These are phyloP conservation scores for Sceloporus undulatus DNA, from an alignment of 2,113 vertebrate species.

Conservation along the genomic window DNA sequence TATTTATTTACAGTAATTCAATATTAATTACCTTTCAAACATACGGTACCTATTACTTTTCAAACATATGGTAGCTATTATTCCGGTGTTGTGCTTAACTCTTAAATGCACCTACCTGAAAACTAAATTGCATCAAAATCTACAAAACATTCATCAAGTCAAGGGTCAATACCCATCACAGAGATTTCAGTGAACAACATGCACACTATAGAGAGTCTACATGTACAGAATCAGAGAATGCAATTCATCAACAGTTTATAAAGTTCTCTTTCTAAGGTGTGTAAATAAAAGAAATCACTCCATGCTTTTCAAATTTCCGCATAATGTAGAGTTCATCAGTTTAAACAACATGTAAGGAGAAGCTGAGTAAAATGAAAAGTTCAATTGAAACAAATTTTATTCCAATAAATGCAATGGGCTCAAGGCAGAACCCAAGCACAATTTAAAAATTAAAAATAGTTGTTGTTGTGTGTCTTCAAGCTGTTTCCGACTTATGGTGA, in stretches of 20 bases:
- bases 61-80: not conserved
- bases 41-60: too few relatives aligned
- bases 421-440: not conserved
- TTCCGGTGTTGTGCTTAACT: conserved; percentile 41
- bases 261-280: not conserved
- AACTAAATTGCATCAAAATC: conserved; percentile 3
- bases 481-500: too few relatives aligned
- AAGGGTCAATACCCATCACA: not conserved
- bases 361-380: not conserved
- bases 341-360: not conserved
- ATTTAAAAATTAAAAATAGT: not conserved
- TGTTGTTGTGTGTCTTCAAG: too few relatives aligned
- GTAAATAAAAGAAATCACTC: not conserved
- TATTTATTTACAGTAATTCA: conserved; percentile 50
- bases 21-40: conserved; percentile 56
- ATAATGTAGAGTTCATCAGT: not conserved
- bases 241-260: not conserved
- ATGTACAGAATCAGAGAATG: not conserved
- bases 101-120: conserved; percentile 6
- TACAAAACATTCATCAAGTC: not conserved
- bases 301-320: not conserved
- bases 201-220: too few relatives aligned
- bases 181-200: too few relatives aligned
- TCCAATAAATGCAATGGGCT: not conserved
- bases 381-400: not conserved